Evolutionary conservation across 1,140 invertebrate genomes (phyloP).

Genomic region (Laupala kohalensis): DNA sequence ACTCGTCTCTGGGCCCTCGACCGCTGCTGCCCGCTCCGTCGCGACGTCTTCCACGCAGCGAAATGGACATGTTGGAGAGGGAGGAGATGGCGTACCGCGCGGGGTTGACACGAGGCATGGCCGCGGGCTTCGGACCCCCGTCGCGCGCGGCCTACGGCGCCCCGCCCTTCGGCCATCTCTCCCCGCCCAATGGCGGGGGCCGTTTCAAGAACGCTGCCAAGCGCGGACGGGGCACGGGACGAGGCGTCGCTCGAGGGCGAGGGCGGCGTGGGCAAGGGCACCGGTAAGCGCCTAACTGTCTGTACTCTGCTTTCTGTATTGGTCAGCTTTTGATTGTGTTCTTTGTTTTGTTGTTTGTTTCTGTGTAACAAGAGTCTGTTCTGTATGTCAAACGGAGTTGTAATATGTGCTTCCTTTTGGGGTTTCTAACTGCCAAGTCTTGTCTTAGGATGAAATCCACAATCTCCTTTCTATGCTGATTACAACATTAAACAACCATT

Average conservation of each 20-base stretch:
- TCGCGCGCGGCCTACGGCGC: neutral
- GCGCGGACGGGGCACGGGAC: neutral
- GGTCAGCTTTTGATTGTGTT: no score
- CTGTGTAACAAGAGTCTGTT: no score
- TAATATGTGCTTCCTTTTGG: neutral
- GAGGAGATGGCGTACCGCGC: slow-evolving; percentile 12
- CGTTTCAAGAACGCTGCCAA: neutral
- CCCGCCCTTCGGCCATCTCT: neutral
- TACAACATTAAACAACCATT: neutral
- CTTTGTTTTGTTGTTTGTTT: no score
- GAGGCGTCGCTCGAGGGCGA: neutral
- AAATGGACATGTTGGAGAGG: slow-evolving; percentile 7
- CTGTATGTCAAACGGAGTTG: no score
- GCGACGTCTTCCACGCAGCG: neutral
- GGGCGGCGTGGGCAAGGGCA: neutral
- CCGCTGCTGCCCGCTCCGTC: neutral
- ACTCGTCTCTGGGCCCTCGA: slow-evolving; percentile 12
- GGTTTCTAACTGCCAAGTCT: neutral
- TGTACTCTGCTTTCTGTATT: neutral
- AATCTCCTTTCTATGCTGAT: neutral
- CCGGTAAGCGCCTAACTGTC: neutral
- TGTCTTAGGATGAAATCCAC: neutral
- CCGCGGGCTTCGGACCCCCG: slow-evolving; percentile 1
- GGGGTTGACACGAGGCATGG: slow-evolving; percentile 8
- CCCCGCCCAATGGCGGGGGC: neutral